Percentiles rank a stretch among this genome's conserved stretches.
Conservation (phyloP, 92 coral and sea anemone species). For the Epizoanthus fatuus region DNA sequence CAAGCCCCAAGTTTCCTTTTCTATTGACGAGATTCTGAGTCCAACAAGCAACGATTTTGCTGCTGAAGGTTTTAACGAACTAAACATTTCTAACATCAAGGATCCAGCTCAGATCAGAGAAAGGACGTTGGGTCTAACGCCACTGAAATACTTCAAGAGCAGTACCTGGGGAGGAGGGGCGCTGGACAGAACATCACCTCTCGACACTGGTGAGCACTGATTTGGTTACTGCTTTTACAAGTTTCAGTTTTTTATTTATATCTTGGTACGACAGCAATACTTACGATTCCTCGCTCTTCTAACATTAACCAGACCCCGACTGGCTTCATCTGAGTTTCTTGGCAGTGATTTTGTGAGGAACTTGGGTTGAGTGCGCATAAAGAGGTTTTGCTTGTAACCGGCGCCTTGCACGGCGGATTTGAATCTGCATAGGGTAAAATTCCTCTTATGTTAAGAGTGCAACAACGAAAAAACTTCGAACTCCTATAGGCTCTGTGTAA, state of each 20-base stretch:
- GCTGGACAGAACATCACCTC: conserved; percentile 11
- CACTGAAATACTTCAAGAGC: conserved; percentile 7
- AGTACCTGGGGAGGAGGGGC: conserved; percentile 27
- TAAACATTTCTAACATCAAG: conserved; percentile 11
- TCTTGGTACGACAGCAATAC: too few relatives aligned
- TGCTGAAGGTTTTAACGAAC: conserved; percentile 1
- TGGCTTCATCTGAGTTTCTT: neutral
- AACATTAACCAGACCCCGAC: conserved; percentile 31
- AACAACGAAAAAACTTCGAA: neutral
- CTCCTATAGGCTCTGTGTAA: neutral
- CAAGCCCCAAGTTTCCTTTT: conserved; percentile 65
- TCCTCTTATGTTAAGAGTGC: conserved; percentile 20
- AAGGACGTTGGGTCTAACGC: conserved; percentile 4
- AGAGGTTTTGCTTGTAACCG: neutral
- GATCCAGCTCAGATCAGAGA: conserved; percentile 1
- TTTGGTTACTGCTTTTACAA: conserved; percentile 1
- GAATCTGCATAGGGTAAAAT: neutral
- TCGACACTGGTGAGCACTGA: conserved; percentile 24
- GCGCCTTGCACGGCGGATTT: neutral
- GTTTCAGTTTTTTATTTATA: neutral
- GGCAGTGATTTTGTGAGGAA: neutral
- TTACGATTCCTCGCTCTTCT: neutral
- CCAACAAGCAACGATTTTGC: conserved; percentile 26
- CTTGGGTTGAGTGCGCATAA: neutral
- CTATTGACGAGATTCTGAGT: conserved; percentile 90